Base-by-base conservation (phyloP, 2,797 vertebrate genomes). In the Mus minutoides region DNA sequence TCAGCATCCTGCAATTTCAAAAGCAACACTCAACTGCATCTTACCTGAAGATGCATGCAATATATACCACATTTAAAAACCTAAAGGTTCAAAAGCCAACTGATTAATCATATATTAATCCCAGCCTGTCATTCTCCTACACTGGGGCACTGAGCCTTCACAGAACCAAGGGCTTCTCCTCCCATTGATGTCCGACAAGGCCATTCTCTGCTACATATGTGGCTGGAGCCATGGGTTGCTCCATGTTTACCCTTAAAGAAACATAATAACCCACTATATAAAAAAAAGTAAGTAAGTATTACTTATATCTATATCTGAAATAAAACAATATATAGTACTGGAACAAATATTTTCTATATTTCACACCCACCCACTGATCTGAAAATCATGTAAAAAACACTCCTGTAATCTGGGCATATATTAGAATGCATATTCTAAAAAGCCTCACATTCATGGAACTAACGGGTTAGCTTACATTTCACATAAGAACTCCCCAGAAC, bases 401-500 rank as follows among this genome's bases (percentile, higher is more conserved):
- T n/a, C 49, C 64, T 14, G 21, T 14, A n/a, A 95, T 73, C 64
- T 60, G 6, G 24, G 83, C 77, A 82, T 49, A 37, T 22, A 37
- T 37, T 26, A 40, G 13, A 92, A 56, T 52, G 60, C 12, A 40
- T 60, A 69, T 6, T 12, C 43, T 69, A 76, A 49, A 82, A 69
- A 62, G 26, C 2, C 17, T 1, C 7, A 12, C 24, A 19, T 69
- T 75, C 6, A 5, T 13, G 31, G 22, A 58, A 78, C 12, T 21
- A 14, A 60, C 1, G 0, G 13, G 2, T 9, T 13, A 49, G 29
- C 14, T n/a, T 12, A 17, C 31, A 71, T 10, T 89, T 37, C 2
- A 16, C 0, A 2, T 49, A 12, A 21, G 37, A 64, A 43, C n/a
- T 17, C 6, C 16, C 31, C 21, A 9, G 8, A 4, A 56, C 6